These are phyloP conservation scores for Lordiphosa fenestrarum DNA, from an alignment of 2,888 invertebrate species.

Conservation along the genomic window DNA sequence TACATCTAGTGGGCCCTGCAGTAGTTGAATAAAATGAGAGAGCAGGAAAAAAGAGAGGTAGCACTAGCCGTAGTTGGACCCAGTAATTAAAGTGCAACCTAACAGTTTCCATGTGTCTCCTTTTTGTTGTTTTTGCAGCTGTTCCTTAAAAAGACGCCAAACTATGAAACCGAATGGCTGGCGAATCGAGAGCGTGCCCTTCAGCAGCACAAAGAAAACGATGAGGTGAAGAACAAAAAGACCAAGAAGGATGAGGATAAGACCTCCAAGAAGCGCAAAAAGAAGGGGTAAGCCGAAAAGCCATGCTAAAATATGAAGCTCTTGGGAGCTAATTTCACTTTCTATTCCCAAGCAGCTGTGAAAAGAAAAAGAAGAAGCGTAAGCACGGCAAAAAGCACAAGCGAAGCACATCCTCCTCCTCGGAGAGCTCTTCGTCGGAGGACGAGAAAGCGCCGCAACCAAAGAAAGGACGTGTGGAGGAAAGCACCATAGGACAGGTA, in stretches of 20 bases:
- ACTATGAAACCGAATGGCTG: conserved; percentile 93
- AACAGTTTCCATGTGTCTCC: background rate
- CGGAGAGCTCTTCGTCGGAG: conserved; percentile 67
- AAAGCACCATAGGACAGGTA: conserved; percentile 10
- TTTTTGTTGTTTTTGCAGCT: conserved; percentile 81
- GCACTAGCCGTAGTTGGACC: background rate
- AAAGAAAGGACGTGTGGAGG: conserved; percentile 45
- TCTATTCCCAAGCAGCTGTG: conserved; percentile 68
- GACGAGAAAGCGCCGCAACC: conserved; percentile 49
- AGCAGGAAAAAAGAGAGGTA: background rate
- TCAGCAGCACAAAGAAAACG: conserved; percentile 80
- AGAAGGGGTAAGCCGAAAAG: conserved; percentile 81
- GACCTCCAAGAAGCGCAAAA: conserved; percentile 82
- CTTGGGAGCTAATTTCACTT: background rate
- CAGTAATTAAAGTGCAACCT: background rate
- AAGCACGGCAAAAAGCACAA: conserved; percentile 81
- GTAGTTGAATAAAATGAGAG: conserved; percentile 84
- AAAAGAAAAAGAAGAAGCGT: conserved; percentile 81
- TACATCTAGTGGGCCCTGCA: no score
- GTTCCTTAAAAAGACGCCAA: conserved; percentile 91
- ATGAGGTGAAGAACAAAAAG: conserved; percentile 80
- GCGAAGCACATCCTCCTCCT: conserved; percentile 59
- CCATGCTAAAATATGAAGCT: no score
- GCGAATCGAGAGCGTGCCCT: conserved; percentile 88
- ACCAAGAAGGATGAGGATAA: conserved; percentile 77